Percentiles rank a stretch among this genome's conserved stretches.
phyloP scores from a whole-genome alignment of 2,888 invertebrate species.

The Plagodis dolabraria region DNA sequence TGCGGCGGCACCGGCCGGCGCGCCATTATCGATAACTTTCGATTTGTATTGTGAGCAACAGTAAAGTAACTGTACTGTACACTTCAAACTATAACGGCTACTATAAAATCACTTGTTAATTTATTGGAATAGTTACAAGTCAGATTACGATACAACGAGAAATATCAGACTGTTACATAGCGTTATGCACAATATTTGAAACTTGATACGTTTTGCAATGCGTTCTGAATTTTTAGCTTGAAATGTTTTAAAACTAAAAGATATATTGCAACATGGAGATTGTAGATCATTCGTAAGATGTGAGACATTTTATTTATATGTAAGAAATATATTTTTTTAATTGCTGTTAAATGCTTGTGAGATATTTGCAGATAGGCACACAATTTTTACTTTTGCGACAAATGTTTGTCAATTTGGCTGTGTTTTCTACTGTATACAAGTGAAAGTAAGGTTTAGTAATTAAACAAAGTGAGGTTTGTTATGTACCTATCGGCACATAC shows the following conservation, averaged over 20 bases:
- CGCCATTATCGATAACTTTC: constrained; percentile 44
- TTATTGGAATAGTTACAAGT: constrained; percentile 15
- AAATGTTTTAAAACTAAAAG: constrained; percentile 23
- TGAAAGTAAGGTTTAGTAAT: too few relatives aligned
- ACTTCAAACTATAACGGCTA: constrained; percentile 28
- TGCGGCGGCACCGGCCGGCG: constrained; percentile 23
- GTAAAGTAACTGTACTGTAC: constrained; percentile 28
- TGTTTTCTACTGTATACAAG: too few relatives aligned
- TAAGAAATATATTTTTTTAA: too few relatives aligned
- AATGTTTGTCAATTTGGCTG: too few relatives aligned
- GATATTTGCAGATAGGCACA: too few relatives aligned
- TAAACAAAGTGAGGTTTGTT: too few relatives aligned
- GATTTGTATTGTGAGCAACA: constrained; percentile 53
- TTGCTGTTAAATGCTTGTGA: too few relatives aligned
- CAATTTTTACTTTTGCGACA: too few relatives aligned
- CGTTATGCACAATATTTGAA: constrained; percentile 32
- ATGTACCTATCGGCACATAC: too few relatives aligned
- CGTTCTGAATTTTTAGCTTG: constrained; percentile 18
- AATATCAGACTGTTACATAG: constrained; percentile 36
- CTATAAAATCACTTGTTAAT: constrained; percentile 6
- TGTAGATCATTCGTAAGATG: constrained; percentile 3
- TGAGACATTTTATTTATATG: constrained; percentile 14
- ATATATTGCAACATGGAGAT: constrained; percentile 4
- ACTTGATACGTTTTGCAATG: constrained; percentile 21
- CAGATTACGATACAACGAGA: constrained; percentile 40